Percentiles rank a stretch among this genome's conserved stretches.
Conservation (phyloP, 2,113 vertebrate genomes). For the Elanoides forficatus region DNA sequence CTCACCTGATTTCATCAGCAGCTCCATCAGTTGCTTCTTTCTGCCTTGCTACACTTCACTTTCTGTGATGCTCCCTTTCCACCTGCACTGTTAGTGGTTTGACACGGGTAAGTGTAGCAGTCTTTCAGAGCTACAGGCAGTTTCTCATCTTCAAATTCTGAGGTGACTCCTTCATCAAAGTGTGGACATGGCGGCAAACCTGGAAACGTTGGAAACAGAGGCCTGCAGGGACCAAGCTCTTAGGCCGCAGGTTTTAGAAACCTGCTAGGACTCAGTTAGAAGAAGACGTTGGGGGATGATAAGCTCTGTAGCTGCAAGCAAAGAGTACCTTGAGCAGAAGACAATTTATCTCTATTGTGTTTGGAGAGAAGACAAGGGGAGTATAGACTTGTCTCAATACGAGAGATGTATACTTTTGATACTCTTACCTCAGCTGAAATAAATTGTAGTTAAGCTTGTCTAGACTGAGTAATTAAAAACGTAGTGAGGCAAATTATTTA, state of each 20-base stretch:
- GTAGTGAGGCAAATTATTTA: not conserved
- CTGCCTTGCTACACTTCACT: not conserved
- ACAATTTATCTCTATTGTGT: not conserved
- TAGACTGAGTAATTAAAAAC: conserved; percentile 10
- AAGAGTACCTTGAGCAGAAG: not conserved
- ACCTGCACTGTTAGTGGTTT: not conserved
- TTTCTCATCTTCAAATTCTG: not conserved
- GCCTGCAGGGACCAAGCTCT: not conserved
- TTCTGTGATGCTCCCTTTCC: not conserved
- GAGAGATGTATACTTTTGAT: not conserved
- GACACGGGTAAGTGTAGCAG: fast-evolving
- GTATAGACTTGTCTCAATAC: not conserved
- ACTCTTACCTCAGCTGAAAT: not conserved
- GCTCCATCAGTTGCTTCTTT: not conserved
- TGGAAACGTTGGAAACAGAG: not conserved
- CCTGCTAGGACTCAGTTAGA: not conserved
- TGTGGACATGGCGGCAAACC: fast-evolving
- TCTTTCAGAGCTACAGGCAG: not conserved
- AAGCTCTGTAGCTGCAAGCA: not conserved
- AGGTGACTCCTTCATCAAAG: not conserved
- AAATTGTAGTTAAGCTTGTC: not conserved
- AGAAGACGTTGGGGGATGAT: not conserved
- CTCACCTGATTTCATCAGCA: not conserved
- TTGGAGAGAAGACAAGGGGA: not conserved
- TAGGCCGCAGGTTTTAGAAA: not conserved